These are phyloP conservation scores for Mellivora capensis DNA, from an alignment of 2,113 vertebrate genomes.

Conservation along the genomic window DNA sequence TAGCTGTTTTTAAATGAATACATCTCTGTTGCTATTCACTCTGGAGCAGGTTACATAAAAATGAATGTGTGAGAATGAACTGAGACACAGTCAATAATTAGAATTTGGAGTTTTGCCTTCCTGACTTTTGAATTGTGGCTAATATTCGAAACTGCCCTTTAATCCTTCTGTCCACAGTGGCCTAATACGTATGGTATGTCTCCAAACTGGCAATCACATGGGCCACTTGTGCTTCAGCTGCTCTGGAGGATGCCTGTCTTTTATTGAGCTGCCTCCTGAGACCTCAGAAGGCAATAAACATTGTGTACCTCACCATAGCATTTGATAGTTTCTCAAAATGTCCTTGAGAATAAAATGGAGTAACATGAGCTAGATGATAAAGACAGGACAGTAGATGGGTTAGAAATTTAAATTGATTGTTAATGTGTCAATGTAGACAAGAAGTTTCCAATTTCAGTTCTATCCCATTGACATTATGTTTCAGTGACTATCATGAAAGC, in stretches of 20 bases:
- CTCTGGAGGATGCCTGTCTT: slow-evolving; percentile 35
- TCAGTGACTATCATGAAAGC: slow-evolving; percentile 20
- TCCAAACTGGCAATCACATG: slow-evolving; percentile 27
- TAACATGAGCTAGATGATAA: slow-evolving; percentile 12
- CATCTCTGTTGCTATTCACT: slow-evolving; percentile 30
- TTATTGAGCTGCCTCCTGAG: slow-evolving; percentile 18
- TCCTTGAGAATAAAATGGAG: slow-evolving; percentile 30
- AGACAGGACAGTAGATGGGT: not conserved
- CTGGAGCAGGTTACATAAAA: slow-evolving; percentile 33
- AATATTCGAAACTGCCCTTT: slow-evolving; percentile 43
- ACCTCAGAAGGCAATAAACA: slow-evolving; percentile 23
- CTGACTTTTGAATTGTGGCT: slow-evolving; percentile 11
- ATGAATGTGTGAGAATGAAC: not conserved
- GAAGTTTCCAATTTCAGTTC: not conserved
- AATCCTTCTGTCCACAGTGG: slow-evolving; percentile 24
- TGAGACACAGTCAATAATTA: slow-evolving; percentile 31
- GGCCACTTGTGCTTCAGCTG: slow-evolving; percentile 48
- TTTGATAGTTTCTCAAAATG: slow-evolving; percentile 51
- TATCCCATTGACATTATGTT: slow-evolving; percentile 14
- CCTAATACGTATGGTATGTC: slow-evolving; percentile 39
- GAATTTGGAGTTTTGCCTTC: slow-evolving; percentile 30
- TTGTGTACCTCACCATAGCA: not conserved
- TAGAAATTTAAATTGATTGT: slow-evolving; percentile 24
- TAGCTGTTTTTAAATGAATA: slow-evolving; percentile 36
- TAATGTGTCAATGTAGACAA: slow-evolving; percentile 7